phyloP scores from a whole-genome alignment of 2,888 invertebrate species.

The Monoplex corrugatus region DNA sequence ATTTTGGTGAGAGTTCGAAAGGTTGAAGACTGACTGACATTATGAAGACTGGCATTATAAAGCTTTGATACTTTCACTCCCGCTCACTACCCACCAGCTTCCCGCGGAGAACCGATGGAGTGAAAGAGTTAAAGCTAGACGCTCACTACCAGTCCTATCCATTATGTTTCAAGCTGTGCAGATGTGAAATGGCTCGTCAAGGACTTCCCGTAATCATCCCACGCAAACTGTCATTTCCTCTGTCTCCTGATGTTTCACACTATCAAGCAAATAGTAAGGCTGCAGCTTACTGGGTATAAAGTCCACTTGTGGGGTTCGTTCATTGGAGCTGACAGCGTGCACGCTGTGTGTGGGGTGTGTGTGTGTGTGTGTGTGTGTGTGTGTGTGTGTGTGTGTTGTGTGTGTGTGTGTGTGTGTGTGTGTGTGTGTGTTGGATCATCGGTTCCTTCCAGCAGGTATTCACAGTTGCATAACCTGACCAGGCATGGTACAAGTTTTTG shows the following conservation, averaged over 20 bases:
- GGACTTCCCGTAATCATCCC: background rate
- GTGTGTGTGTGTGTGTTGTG: constrained; percentile 33
- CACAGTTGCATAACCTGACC: too few species aligned
- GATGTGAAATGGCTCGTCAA: background rate
- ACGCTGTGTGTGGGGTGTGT: background rate
- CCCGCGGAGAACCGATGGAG: too few species aligned
- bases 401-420: constrained; percentile 13
- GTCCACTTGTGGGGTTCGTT: background rate
- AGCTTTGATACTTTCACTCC: too few species aligned
- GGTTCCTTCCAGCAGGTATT: background rate
- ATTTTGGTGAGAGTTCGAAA: too few species aligned
- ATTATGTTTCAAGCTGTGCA: background rate
- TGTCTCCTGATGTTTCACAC: background rate
- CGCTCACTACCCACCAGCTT: too few species aligned
- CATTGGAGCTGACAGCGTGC: background rate
- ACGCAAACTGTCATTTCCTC: background rate
- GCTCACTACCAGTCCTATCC: too few species aligned
- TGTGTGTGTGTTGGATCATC: background rate
- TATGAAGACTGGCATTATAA: too few species aligned
- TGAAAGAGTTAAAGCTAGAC: too few species aligned
- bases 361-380: constrained; percentile 21
- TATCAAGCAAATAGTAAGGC: background rate
- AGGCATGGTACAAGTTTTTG: too few species aligned
- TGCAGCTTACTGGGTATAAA: background rate
- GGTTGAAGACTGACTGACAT: too few species aligned